Base-by-base conservation (phyloP, 2,113 vertebrate species). In the Leucoraja erinaceus region DNA sequence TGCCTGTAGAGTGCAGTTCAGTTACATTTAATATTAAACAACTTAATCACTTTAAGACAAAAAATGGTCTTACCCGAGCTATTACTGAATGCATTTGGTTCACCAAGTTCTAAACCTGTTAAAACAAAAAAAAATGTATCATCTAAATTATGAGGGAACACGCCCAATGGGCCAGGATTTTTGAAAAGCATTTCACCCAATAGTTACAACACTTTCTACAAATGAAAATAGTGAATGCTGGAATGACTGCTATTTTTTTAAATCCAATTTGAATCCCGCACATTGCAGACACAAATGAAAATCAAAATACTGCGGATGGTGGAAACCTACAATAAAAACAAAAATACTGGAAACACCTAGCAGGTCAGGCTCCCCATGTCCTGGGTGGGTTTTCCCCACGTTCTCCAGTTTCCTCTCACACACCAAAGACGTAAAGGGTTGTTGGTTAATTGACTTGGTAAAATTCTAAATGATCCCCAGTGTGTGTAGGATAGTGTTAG, bases 101-200 rank as follows among this genome's bases (percentile, higher is more conserved):
- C 83, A 61, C 81, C 81, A 84, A 12, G 10, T 28, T 61, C 56
- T 77, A 31, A 59, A 25, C 25, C 56, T 84, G 56, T 5, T 31
- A 86, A 68, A 47, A 90, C 63, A 90, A 0, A 28, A 84, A 25
- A 56, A 47, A 84, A 54, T 9, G 8, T 22, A 20, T 91, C 28
- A 38, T 68, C 83, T 61, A 14, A 66, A 31, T 28, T 61, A 61
- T 18, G 14, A 28, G 84, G 61, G 28, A 88, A 63, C 33, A 16
- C 5, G n/a, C 16, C 25, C 56, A 59, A 8, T 33, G 28, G 16
- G 66, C 28, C 66, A 47, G 88, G 7, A 70, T 31, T 14, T 22
- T 70, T 90, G 86, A 90, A 90, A 88, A 90, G 4, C 61, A 7
- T 33, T 70, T 90, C 63, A 68, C 31, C 66, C 33, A 91, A 38